Conservation (phyloP, 2,113 vertebrate genomes). For the Salvelinus alpinus region DNA sequence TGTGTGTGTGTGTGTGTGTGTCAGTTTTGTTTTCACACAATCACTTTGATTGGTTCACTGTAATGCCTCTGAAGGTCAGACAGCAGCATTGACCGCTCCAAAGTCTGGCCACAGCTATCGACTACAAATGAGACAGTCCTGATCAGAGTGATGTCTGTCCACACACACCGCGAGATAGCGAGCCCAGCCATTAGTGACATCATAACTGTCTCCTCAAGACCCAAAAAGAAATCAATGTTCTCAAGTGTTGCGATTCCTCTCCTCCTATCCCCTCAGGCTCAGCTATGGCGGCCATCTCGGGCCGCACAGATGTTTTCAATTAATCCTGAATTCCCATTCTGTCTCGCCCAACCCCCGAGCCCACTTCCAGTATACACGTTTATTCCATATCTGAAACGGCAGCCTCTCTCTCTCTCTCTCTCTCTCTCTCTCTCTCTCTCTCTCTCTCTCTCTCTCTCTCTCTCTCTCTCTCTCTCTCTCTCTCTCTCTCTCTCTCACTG, state of each 20-base stretch:
- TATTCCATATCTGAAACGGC: slow-evolving; percentile 52
- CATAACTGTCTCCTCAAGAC: slow-evolving; percentile 36
- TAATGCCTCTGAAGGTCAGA: slow-evolving; percentile 73
- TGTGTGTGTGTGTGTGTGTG: neutral
- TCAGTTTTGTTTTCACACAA: too few relatives aligned
- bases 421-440: neutral
- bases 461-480: slow-evolving; percentile 8
- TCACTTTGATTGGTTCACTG: slow-evolving; percentile 58
- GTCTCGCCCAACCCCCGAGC: slow-evolving; percentile 36
- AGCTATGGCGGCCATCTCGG: slow-evolving; percentile 53
- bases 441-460: slow-evolving; percentile 11
- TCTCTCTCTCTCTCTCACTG: slow-evolving; percentile 8
- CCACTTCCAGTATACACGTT: slow-evolving; percentile 61
- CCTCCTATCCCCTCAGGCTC: slow-evolving; percentile 43
- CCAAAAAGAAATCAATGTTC: slow-evolving; percentile 27
- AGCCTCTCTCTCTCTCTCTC: slow-evolving; percentile 20
- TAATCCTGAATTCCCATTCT: slow-evolving; percentile 67
- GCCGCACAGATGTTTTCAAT: slow-evolving; percentile 73
- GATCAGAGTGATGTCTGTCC: slow-evolving; percentile 54
- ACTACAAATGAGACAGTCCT: slow-evolving; percentile 70
- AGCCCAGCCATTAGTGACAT: slow-evolving; percentile 41
- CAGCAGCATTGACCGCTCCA: slow-evolving; percentile 68
- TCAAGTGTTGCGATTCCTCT: slow-evolving; percentile 33
- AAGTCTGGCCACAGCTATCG: slow-evolving; percentile 56
- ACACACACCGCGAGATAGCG: slow-evolving; percentile 19